These are phyloP conservation scores for Nicator chloris DNA, from an alignment of 2,113 vertebrate species.

Conservation along the genomic window DNA sequence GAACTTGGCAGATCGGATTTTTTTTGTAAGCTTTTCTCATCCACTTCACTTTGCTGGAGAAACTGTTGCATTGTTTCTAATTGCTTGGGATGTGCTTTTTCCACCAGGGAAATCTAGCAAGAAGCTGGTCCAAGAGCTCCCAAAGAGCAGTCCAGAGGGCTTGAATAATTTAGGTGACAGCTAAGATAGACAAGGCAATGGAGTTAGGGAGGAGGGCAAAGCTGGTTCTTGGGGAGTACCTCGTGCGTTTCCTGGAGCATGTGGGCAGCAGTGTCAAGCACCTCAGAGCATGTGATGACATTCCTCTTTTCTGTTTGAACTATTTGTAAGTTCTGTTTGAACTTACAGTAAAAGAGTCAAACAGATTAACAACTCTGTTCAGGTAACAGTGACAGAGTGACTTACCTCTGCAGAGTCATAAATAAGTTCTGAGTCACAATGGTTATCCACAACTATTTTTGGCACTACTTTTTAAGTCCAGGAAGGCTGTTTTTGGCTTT, in stretches of 20 bases:
- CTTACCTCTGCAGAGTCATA: background rate
- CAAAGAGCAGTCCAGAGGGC: background rate
- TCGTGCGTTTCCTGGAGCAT: background rate
- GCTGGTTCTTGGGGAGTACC: background rate
- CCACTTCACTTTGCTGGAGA: background rate
- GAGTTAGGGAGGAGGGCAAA: background rate
- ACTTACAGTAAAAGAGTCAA: background rate
- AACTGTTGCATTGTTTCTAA: background rate
- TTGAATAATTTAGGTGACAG: background rate
- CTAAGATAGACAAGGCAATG: background rate
- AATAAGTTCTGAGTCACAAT: background rate
- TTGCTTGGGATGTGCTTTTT: background rate
- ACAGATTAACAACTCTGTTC: background rate
- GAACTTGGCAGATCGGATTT: background rate
- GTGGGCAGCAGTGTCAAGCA: background rate
- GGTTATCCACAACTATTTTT: background rate
- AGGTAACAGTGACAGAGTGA: background rate
- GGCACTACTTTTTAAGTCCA: background rate
- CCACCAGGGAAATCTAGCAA: background rate
- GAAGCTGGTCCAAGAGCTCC: background rate
- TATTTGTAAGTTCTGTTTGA: background rate
- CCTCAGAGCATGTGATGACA: background rate
- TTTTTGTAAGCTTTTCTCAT: constrained; percentile 8
- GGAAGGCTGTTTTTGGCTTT: background rate
- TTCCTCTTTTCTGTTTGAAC: background rate